Percentiles rank a stretch among this genome's conserved stretches.
phyloP scores from a whole-genome alignment of 1,140 invertebrate species.

The Piezodorus guildinii region DNA sequence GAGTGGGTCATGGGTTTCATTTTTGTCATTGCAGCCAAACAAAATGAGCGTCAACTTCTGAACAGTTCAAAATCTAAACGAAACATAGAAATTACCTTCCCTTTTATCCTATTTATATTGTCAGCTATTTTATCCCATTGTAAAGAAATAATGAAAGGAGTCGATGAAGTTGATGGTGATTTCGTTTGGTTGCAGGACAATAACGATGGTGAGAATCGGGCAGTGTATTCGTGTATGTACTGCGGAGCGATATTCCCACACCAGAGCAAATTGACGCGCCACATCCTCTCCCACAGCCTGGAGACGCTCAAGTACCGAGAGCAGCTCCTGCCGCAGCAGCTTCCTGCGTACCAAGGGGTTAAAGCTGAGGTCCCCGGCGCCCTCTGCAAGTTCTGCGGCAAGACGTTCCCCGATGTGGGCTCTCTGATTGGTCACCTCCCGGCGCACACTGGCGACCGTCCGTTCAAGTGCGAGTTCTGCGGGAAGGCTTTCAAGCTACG shows the following conservation, averaged over 20 bases:
- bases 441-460: constrained; percentile 75
- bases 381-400: constrained; percentile 80
- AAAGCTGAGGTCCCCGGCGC: constrained; percentile 45
- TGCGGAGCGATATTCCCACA: constrained; percentile 75
- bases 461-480: constrained; percentile 84
- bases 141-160: constrained; percentile 10
- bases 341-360: constrained; percentile 38
- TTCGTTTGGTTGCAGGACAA: constrained; percentile 83
- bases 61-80: constrained; percentile 19
- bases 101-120: constrained; percentile 7
- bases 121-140: constrained; percentile 24
- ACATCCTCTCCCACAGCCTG: constrained; percentile 74
- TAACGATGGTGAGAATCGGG: constrained; percentile 43
- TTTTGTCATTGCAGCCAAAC: constrained; percentile 46
- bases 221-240: constrained; percentile 55
- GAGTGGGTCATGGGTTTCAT: not conserved
- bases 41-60: constrained; percentile 93
- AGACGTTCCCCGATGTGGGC: constrained; percentile 76
- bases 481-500: constrained; percentile 80
- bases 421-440: constrained; percentile 74
- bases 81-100: constrained; percentile 11
- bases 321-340: constrained; percentile 38
- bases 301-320: constrained; percentile 75
- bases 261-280: constrained; percentile 76
- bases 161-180: constrained; percentile 82